phyloP scores from a whole-genome alignment of 1,140 invertebrate species.

The Drosophila melanica region DNA sequence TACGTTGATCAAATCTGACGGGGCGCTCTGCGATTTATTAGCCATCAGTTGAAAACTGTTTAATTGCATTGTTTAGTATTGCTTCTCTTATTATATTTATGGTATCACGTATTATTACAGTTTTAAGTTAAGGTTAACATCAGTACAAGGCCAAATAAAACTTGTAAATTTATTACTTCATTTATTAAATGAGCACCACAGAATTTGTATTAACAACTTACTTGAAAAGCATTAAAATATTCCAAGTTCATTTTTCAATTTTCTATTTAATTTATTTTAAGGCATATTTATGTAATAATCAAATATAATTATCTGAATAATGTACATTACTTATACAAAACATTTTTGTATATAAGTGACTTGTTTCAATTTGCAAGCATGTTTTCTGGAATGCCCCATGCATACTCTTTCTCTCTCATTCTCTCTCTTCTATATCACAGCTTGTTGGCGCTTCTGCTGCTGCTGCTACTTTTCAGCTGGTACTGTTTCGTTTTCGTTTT shows the following conservation, averaged over 20 bases:
- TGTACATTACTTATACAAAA: not conserved
- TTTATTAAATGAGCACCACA: no score
- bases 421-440: constrained; percentile 17
- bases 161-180: no score
- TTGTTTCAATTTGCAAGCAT: not conserved
- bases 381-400: constrained; percentile 32
- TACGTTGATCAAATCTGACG: constrained; percentile 37
- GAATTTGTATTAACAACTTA: no score
- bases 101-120: not conserved
- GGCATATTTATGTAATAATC: no score
- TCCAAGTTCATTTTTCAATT: not conserved
- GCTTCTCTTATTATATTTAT: no score
- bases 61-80: no score
- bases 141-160: no score
- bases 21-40: constrained; percentile 30
- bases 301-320: no score
- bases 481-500: constrained; percentile 45
- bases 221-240: no score
- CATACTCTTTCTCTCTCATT: constrained; percentile 15
- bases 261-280: not conserved
- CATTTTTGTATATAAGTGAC: no score
- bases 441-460: constrained; percentile 37
- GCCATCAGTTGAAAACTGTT: not conserved
- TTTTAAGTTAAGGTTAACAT: not conserved
- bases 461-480: constrained; percentile 34